Conservation (phyloP, 2,113 vertebrate genomes). For the Chaetodon auriga region DNA sequence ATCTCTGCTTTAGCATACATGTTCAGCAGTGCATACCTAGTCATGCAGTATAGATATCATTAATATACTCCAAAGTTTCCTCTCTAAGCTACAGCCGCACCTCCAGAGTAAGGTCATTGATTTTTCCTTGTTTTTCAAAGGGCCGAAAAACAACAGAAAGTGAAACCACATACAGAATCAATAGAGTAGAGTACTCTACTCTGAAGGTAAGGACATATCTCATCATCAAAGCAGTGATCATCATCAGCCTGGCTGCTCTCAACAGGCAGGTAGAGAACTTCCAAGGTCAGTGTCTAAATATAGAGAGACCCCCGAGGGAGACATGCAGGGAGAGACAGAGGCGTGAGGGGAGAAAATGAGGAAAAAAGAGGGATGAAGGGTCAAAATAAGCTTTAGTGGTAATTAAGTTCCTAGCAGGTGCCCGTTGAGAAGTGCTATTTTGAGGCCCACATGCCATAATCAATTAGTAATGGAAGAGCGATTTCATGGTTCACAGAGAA, state of each 20-base stretch:
- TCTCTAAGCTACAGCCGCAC: conserved; percentile 33
- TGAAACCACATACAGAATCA: conserved; percentile 73
- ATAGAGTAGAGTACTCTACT: conserved; percentile 63
- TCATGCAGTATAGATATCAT: conserved; percentile 13
- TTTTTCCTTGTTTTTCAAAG: conserved; percentile 58
- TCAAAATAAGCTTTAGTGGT: conserved; percentile 21
- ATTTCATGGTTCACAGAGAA: neutral
- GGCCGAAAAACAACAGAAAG: conserved; percentile 55
- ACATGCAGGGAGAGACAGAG: neutral
- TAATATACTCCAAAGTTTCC: conserved; percentile 20
- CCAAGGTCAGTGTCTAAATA: conserved; percentile 68
- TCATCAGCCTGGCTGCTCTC: conserved; percentile 39
- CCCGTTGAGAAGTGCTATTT: neutral
- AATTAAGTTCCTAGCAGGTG: neutral
- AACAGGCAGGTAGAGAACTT: conserved; percentile 47
- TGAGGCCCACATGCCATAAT: neutral
- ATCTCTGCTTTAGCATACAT: neutral
- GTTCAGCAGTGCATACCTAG: neutral
- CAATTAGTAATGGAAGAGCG: neutral
- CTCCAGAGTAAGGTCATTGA: conserved; percentile 52
- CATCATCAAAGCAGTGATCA: conserved; percentile 27
- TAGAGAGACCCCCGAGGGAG: conserved; percentile 38
- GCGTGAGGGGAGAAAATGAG: conserved; percentile 10
- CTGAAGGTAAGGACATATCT: conserved; percentile 56
- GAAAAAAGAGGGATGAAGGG: conserved; percentile 3